These are phyloP conservation scores for Atrichornis clamosus DNA, from an alignment of 2,113 vertebrate genomes.

Conservation along the genomic window DNA sequence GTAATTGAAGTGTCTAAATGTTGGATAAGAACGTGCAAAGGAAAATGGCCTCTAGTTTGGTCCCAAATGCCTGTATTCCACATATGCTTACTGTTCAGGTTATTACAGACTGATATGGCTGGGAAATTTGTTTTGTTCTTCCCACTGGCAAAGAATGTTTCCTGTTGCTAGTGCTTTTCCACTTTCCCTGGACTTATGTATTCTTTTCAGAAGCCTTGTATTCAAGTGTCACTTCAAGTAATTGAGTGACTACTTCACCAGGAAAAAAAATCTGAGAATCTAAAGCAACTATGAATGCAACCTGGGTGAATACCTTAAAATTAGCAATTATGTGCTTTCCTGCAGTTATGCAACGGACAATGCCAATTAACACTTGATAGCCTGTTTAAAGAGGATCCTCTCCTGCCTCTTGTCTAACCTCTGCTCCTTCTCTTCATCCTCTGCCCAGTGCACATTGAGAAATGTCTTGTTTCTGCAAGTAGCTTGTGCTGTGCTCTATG, in stretches of 20 bases:
- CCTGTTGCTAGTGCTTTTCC: background rate
- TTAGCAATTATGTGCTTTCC: background rate
- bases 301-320: background rate
- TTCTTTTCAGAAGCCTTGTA: background rate
- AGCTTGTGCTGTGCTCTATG: background rate
- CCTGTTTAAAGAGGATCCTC: background rate
- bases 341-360: background rate
- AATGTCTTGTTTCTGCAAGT: background rate
- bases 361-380: background rate
- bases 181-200: background rate
- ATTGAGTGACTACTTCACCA: background rate
- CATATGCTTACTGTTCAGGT: background rate
- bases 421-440: background rate
- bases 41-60: background rate
- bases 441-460: background rate
- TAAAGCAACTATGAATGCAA: background rate
- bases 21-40: background rate
- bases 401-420: background rate
- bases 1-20: background rate
- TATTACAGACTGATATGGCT: background rate
- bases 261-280: background rate
- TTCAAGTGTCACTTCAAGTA: background rate
- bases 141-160: background rate
- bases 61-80: background rate
- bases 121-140: background rate